A percentile compares a stretch with the other conserved stretches of the same genome.
Evolutionary conservation across 2,797 vertebrate species (phyloP).

Genomic region (Acrossocheilus fasciatus): DNA sequence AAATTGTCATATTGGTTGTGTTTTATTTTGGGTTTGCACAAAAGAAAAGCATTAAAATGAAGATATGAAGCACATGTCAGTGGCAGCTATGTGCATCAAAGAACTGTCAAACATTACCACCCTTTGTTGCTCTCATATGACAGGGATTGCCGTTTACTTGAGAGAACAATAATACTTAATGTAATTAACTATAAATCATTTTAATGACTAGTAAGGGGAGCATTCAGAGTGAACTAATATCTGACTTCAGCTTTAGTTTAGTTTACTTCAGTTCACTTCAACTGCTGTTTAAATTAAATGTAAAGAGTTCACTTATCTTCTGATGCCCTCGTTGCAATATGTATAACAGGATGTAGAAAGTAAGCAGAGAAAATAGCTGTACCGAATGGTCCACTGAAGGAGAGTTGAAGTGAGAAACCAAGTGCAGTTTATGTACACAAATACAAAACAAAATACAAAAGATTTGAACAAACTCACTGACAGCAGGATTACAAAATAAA

Average conservation of each 20-base stretch:
- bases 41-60: not conserved
- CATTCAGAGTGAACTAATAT: not conserved
- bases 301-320: too few relatives aligned
- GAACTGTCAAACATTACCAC: not conserved
- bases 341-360: too few relatives aligned
- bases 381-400: too few relatives aligned
- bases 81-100: not conserved
- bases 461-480: too few relatives aligned
- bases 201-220: not conserved
- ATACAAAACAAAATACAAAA: too few relatives aligned
- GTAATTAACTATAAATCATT: not conserved
- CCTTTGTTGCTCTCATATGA: not conserved
- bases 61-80: not conserved
- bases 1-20: not conserved
- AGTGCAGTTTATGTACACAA: too few relatives aligned
- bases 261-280: not conserved
- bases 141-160: not conserved
- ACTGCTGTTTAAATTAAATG: too few relatives aligned
- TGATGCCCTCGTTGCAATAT: too few relatives aligned
- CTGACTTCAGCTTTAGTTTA: not conserved
- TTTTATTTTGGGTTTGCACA: not conserved
- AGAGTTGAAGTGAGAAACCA: too few relatives aligned
- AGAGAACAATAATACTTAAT: not conserved
- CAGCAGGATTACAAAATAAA: too few relatives aligned
- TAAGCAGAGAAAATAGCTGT: too few relatives aligned